phyloP scores from a whole-genome alignment of 2,888 invertebrate genomes.

The Drosophila borealis region DNA sequence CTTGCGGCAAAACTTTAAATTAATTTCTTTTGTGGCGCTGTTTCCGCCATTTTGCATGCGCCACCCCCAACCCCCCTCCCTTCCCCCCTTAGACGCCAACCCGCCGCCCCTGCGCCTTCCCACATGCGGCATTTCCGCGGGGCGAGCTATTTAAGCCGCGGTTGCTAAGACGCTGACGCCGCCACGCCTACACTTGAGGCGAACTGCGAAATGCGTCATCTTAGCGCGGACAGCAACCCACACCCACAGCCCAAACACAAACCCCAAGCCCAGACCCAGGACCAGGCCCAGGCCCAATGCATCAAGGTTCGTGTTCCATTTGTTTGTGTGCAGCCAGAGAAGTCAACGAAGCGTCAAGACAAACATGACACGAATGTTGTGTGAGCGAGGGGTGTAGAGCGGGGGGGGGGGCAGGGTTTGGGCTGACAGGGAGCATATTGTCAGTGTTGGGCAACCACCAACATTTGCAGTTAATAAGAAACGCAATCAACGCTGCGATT shows the following conservation, averaged over 20 bases:
- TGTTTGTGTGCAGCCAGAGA: slow-evolving; percentile 68
- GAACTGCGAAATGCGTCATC: slow-evolving; percentile 55
- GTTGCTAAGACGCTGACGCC: slow-evolving; percentile 28
- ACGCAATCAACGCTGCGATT: slow-evolving; percentile 83
- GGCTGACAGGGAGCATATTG: slow-evolving; percentile 74
- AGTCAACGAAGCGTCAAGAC: slow-evolving; percentile 79
- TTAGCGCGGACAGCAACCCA: slow-evolving; percentile 7
- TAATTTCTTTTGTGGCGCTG: slow-evolving; percentile 73
- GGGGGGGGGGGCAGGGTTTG: neutral
- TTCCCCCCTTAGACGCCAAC: too few relatives aligned
- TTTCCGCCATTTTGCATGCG: slow-evolving; percentile 72
- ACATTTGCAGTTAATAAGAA: slow-evolving; percentile 75
- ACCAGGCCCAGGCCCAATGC: slow-evolving; percentile 36
- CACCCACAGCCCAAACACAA: slow-evolving; percentile 11
- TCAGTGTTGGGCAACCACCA: slow-evolving; percentile 58
- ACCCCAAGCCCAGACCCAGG: slow-evolving; percentile 4
- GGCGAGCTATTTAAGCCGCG: slow-evolving; percentile 38
- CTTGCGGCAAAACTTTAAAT: slow-evolving; percentile 75
- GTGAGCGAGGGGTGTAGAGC: neutral
- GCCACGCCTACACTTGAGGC: slow-evolving; percentile 45
- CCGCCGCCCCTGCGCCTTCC: slow-evolving; percentile 3
- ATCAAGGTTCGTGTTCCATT: slow-evolving; percentile 56
- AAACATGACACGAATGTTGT: slow-evolving; percentile 67
- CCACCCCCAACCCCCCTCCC: neutral
- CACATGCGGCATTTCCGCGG: too few relatives aligned